Evolutionary conservation across 2,888 invertebrate genomes (phyloP), one percentile per base, ranked within the genome.

Genomic region (Pegoplata infirma): DNA sequence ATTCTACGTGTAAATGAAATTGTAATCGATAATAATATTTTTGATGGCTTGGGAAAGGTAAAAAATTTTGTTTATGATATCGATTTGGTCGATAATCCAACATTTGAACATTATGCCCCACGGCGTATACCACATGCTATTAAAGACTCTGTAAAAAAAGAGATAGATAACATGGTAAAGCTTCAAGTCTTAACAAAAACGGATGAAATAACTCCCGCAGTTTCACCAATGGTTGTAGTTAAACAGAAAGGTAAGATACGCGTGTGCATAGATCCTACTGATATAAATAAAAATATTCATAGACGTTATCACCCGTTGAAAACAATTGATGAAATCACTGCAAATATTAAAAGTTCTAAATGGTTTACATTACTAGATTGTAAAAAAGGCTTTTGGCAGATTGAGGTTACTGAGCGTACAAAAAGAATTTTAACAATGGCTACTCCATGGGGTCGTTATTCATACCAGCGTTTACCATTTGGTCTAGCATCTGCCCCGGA

Each of bases 361-460:
- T n/a, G n/a, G n/a, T n/a, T n/a, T n/a, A n/a, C n/a, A n/a, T n/a
- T 76, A 61, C 23, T 79, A 68, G 74, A 76, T 40, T 72, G 77
- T 8, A 80, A 69, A 63, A 73, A 68, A 47, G 81, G 82, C 0
- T 83, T 83, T 47, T 82, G 81, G 82, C 80, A 83, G 49, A 76
- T 83, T 17, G 75, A 76, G 16, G 81, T 82, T 5, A 69, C 73
- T 8, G 47, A 84, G 25, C 74, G 81, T 46, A 82, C n/a, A n/a
- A n/a, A n/a, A n/a, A n/a, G n/a, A n/a, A n/a, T n/a, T n/a, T n/a
- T n/a, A n/a, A n/a, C n/a, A n/a, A n/a, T n/a, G n/a, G n/a, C n/a
- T n/a, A n/a, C n/a, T n/a, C n/a, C n/a, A n/a, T n/a, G n/a, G n/a
- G n/a, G n/a, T n/a, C n/a, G n/a, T n/a, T n/a, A n/a, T n/a, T n/a